phyloP scores from a whole-genome alignment of 2,797 vertebrate genomes.

The Tauraco hartlaubi region DNA sequence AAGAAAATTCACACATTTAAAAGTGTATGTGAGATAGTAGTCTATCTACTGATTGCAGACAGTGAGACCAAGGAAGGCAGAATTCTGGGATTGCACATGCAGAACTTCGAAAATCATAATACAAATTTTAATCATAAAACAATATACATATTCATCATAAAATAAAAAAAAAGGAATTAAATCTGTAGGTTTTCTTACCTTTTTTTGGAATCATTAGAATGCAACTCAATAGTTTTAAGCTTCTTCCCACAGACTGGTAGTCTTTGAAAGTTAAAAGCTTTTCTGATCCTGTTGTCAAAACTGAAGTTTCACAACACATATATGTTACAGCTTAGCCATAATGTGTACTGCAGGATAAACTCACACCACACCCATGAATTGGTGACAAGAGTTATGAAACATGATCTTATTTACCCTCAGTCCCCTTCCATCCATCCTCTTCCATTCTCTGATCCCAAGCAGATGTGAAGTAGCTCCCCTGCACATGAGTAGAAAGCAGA shows the following conservation, averaged over 20 bases:
- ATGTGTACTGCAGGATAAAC: neutral
- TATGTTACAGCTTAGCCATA: neutral
- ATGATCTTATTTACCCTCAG: neutral
- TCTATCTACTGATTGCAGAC: neutral
- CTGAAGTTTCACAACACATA: neutral
- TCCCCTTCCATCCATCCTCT: neutral
- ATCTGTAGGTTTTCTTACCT: neutral
- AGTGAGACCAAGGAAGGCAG: neutral
- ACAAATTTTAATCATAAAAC: neutral
- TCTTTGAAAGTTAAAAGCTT: neutral
- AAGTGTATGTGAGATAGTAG: neutral
- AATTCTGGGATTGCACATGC: neutral
- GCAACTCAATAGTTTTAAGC: neutral
- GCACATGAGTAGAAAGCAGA: neutral
- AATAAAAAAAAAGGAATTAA: neutral
- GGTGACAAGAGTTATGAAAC: neutral
- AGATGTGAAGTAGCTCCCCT: neutral
- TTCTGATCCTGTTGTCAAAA: neutral
- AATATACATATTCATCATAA: neutral
- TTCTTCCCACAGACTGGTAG: neutral
- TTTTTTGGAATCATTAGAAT: neutral
- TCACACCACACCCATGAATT: neutral
- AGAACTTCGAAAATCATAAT: neutral
- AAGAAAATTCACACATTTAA: neutral
- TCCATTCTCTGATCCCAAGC: neutral